Percentiles rank a stretch among this genome's conserved stretches.
Evolutionary conservation across 2,113 vertebrate species (phyloP).

Genomic region (Sula dactylatra): DNA sequence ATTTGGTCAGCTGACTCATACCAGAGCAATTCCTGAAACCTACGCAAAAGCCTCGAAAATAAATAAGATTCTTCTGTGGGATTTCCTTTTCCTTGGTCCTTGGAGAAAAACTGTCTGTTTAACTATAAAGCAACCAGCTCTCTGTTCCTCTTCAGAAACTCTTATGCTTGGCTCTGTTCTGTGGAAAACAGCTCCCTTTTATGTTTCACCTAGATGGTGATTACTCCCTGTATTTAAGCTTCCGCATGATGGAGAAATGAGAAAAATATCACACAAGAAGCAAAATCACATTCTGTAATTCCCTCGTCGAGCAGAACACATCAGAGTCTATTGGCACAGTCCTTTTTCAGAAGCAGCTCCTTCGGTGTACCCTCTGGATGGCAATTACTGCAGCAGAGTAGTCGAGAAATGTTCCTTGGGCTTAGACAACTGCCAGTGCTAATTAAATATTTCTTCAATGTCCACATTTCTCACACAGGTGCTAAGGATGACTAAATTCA

Average conservation of each 20-base stretch:
- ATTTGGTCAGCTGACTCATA: slow-evolving; percentile 4
- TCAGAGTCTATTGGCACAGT: not conserved
- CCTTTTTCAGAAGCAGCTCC: not conserved
- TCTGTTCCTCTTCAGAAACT: not conserved
- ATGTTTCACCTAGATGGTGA: not conserved
- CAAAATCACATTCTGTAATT: not conserved
- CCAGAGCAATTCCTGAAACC: not conserved
- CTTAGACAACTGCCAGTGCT: not conserved
- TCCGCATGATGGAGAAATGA: not conserved
- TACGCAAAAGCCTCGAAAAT: not conserved
- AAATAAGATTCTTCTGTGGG: slow-evolving; percentile 11
- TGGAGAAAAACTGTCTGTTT: not conserved
- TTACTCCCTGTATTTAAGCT: not conserved
- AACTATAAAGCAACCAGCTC: not conserved
- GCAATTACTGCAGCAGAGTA: not conserved
- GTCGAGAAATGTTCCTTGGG: not conserved
- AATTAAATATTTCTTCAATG: not conserved
- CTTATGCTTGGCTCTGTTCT: not conserved
- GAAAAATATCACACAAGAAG: not conserved
- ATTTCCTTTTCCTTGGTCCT: slow-evolving; percentile 12
- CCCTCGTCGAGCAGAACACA: not conserved
- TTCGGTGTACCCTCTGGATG: not conserved
- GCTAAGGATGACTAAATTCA: not conserved
- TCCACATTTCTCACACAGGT: not conserved
- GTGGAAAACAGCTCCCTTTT: not conserved